Conservation (phyloP, 30 jellyfish, hydroid and myxozoan genomes). For the Morbakka virulenta region DNA sequence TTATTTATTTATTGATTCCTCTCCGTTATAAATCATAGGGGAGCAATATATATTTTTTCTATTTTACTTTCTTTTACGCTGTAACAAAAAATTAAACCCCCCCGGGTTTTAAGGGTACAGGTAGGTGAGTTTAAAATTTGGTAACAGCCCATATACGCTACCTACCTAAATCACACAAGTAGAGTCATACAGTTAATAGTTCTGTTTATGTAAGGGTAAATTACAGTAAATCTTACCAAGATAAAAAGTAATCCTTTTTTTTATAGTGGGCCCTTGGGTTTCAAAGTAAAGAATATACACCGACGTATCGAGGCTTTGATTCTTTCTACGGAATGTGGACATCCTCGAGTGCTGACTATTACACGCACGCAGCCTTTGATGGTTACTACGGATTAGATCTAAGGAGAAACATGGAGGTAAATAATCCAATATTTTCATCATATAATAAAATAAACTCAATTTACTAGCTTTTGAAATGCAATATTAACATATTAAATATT, state of each 20-base stretch:
- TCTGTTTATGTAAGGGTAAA: neutral
- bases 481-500: too few species aligned
- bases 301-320: conserved; percentile 97
- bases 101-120: too few species aligned
- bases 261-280: conserved; percentile 98
- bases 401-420: conserved; percentile 83
- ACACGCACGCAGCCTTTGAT: conserved; percentile 85
- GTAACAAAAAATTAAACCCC: too few species aligned
- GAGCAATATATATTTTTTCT: too few species aligned
- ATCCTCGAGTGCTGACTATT: conserved; percentile 78
- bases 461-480: neutral
- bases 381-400: conserved; percentile 91
- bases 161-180: too few species aligned
- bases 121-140: too few species aligned
- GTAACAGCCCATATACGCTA: too few species aligned
- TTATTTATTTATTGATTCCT: too few species aligned
- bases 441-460: neutral
- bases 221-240: neutral
- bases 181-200: too few species aligned
- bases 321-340: conserved; percentile 92
- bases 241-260: neutral
- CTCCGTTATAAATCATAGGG: too few species aligned
- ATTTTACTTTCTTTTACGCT: too few species aligned
- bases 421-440: neutral
- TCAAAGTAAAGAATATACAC: conserved; percentile 72